Conservation (phyloP, 2,888 invertebrate species). For the Eumacrocentrus americanus region DNA sequence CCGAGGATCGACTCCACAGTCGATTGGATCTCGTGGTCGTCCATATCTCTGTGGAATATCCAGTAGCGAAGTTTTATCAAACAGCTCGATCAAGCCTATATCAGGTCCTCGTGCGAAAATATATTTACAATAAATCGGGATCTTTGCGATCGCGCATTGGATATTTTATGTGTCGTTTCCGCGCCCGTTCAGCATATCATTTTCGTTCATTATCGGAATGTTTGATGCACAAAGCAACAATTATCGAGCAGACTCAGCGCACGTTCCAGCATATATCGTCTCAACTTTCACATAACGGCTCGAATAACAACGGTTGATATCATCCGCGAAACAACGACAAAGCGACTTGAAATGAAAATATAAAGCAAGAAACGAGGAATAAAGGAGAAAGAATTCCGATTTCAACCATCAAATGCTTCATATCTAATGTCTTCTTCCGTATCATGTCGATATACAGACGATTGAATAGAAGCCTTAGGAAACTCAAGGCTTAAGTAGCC, state of each 20-base stretch:
- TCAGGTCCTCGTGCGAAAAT: conserved; percentile 34
- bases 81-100: background rate
- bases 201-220: background rate
- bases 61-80: conserved; percentile 15
- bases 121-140: too few species aligned
- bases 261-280: background rate
- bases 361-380: background rate
- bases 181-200: background rate
- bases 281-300: background rate
- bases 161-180: background rate
- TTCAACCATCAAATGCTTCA: background rate
- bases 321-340: too few species aligned
- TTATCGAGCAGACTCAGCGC: background rate
- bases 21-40: conserved; percentile 75
- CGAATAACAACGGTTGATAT: too few species aligned
- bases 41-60: conserved; percentile 62
- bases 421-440: conserved; percentile 2
- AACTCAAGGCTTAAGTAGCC: conserved; percentile 1
- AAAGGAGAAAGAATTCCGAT: too few species aligned
- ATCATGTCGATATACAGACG: background rate
- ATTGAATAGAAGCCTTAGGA: background rate
- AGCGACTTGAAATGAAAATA: conserved; percentile 5
- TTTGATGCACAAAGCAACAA: background rate
- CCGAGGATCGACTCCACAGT: conserved; percentile 77
- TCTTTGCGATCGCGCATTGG: background rate